phyloP scores from a whole-genome alignment of 2,888 invertebrate species.

The Ichneumon xanthorius region DNA sequence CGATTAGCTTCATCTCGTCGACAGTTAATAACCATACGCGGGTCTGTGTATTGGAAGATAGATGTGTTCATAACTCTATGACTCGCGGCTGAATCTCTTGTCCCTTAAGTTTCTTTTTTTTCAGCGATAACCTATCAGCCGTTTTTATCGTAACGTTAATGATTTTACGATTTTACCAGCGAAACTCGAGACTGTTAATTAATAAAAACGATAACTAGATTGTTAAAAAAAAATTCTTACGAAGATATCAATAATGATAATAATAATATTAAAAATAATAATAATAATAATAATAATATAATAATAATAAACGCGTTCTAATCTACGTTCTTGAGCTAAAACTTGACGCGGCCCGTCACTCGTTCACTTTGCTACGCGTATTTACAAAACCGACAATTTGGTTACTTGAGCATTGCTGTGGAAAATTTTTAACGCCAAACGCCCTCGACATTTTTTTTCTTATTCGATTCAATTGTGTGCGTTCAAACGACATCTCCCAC shows the following conservation, averaged over 20 bases:
- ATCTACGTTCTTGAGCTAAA: slow-evolving; percentile 62
- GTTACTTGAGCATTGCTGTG: slow-evolving; percentile 69
- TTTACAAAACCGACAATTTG: slow-evolving; percentile 70
- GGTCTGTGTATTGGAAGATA: slow-evolving; percentile 41
- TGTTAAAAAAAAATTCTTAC: slow-evolving; percentile 42
- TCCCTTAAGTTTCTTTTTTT: slow-evolving; percentile 6
- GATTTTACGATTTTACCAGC: slow-evolving; percentile 18
- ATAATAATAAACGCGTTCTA: slow-evolving; percentile 50
- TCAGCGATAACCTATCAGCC: slow-evolving; percentile 6
- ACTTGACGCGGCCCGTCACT: slow-evolving; percentile 35
- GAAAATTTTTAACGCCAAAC: slow-evolving; percentile 40
- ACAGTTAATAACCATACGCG: slow-evolving; percentile 1
- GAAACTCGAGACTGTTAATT: slow-evolving; percentile 54
- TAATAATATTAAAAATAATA: slow-evolving; percentile 51
- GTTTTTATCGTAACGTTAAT: slow-evolving; percentile 20
- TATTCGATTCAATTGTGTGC: background rate
- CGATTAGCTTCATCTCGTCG: slow-evolving; percentile 71
- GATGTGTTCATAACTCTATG: slow-evolving; percentile 42
- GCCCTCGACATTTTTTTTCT: background rate
- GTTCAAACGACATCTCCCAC: slow-evolving; percentile 44
- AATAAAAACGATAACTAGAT: slow-evolving; percentile 44
- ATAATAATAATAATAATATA: slow-evolving; percentile 46
- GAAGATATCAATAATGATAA: slow-evolving; percentile 47
- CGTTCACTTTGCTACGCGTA: slow-evolving; percentile 62
- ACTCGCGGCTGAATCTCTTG: slow-evolving; percentile 35